Percentiles rank a stretch among this genome's conserved stretches.
Evolutionary conservation across 2,888 invertebrate genomes (phyloP).

Genomic region (Thecophora atra): DNA sequence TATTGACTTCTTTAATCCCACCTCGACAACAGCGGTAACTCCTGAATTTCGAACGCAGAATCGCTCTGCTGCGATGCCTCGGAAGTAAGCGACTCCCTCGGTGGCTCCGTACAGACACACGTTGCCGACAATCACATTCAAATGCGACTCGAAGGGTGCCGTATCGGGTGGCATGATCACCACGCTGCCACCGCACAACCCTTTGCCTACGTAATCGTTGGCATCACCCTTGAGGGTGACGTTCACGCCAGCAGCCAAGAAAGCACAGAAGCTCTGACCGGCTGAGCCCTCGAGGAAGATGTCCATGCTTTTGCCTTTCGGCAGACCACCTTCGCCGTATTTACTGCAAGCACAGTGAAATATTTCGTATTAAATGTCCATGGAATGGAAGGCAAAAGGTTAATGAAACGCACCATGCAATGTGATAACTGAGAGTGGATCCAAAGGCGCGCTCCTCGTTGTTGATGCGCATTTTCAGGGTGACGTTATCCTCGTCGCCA

Average conservation of each 20-base stretch:
- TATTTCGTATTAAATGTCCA: background rate
- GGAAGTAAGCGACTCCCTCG: slow-evolving; percentile 90
- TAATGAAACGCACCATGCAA: slow-evolving; percentile 79
- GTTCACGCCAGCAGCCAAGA: slow-evolving; percentile 88
- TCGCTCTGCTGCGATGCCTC: slow-evolving; percentile 96
- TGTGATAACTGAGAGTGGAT: slow-evolving; percentile 92
- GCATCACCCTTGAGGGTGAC: slow-evolving; percentile 95
- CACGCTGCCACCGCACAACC: slow-evolving; percentile 93
- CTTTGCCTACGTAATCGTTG: slow-evolving; percentile 97
- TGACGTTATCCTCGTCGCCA: slow-evolving; percentile 74
- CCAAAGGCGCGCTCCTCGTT: slow-evolving; percentile 95
- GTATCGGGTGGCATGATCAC: slow-evolving; percentile 91
- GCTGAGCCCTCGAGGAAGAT: slow-evolving; percentile 91
- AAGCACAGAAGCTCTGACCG: slow-evolving; percentile 99
- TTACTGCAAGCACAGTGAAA: slow-evolving; percentile 69
- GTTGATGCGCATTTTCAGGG: slow-evolving; percentile 81
- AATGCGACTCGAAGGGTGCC: slow-evolving; percentile 86
- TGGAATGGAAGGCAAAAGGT: background rate
- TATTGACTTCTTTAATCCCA: slow-evolving; percentile 50
- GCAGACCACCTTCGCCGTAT: slow-evolving; percentile 87
- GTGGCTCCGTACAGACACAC: slow-evolving; percentile 98
- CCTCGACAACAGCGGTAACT: slow-evolving; percentile 92
- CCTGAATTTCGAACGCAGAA: slow-evolving; percentile 99
- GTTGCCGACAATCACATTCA: slow-evolving; percentile 97
- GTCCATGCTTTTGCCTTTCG: slow-evolving; percentile 78